phyloP scores from a whole-genome alignment of 1,140 invertebrate species.

The Drosophila pachea region DNA sequence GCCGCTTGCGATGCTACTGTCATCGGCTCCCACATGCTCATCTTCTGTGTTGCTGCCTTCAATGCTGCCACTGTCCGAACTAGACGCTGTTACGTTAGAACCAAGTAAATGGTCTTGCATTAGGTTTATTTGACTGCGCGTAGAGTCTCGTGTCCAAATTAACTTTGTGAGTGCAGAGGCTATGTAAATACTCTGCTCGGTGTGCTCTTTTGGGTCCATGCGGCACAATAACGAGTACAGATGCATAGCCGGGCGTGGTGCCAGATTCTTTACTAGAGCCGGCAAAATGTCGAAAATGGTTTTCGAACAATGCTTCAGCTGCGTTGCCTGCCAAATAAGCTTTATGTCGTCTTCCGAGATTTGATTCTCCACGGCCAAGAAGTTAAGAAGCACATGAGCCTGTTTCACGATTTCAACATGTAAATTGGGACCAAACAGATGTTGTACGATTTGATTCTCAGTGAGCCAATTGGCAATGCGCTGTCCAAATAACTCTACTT shows the following conservation, averaged over 20 bases:
- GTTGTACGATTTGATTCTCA: conserved; percentile 94
- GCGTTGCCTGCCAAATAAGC: conserved; percentile 95
- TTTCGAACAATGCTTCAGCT: conserved; percentile 95
- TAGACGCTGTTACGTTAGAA: conserved; percentile 81
- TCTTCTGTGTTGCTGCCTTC: conserved; percentile 89
- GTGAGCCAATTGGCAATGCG: conserved; percentile 93
- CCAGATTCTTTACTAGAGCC: conserved; percentile 92
- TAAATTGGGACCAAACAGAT: conserved; percentile 96
- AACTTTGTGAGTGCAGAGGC: conserved; percentile 93
- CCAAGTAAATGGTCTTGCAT: conserved; percentile 80
- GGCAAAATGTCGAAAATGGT: conserved; percentile 95
- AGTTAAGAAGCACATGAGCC: conserved; percentile 94
- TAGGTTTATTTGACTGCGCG: conserved; percentile 80
- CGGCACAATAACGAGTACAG: conserved; percentile 90
- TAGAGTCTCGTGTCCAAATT: conserved; percentile 89
- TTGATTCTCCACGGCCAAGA: conserved; percentile 93
- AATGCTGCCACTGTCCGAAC: conserved; percentile 86
- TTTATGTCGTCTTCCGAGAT: conserved; percentile 95
- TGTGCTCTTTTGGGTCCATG: conserved; percentile 93
- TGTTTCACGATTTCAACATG: conserved; percentile 97
- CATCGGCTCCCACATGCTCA: conserved; percentile 81
- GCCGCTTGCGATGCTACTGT: conserved; percentile 74
- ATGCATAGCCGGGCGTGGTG: conserved; percentile 91
- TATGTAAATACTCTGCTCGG: conserved; percentile 94
- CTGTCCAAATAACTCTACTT: conserved; percentile 90